Evolutionary conservation across 2,113 vertebrate species (phyloP).

Genomic region (Eira barbara): DNA sequence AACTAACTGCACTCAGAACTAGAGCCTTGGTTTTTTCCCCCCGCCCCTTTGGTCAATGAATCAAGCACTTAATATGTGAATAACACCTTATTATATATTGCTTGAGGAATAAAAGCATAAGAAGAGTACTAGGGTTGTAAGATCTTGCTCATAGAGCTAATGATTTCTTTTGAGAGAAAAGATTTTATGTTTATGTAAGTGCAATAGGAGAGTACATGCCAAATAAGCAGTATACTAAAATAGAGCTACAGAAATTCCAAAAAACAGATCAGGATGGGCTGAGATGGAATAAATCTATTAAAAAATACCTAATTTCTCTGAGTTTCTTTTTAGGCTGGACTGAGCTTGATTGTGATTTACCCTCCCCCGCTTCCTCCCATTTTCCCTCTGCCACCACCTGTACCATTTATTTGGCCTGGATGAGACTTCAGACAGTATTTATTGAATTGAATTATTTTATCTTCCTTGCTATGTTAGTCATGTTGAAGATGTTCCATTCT

Average conservation of each 20-base stretch:
- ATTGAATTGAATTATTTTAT: neutral
- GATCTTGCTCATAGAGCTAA: neutral
- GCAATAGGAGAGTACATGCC: neutral
- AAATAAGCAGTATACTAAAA: neutral
- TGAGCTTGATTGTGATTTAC: neutral
- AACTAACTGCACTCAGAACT: constrained; percentile 15
- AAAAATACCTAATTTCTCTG: neutral
- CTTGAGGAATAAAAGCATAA: neutral
- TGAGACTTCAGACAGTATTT: neutral
- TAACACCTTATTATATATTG: neutral
- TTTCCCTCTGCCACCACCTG: neutral
- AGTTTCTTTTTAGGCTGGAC: neutral
- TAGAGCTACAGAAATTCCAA: neutral
- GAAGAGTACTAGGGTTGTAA: constrained; percentile 1
- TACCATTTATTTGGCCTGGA: neutral
- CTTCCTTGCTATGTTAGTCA: neutral
- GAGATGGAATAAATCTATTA: neutral
- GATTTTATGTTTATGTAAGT: neutral
- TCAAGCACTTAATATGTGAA: neutral
- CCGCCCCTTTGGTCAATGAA: neutral
- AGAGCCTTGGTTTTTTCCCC: constrained; percentile 7
- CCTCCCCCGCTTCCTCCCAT: neutral
- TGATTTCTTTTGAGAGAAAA: constrained; percentile 15
- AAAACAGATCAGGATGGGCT: neutral
- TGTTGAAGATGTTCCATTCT: constrained; percentile 9